Percentiles rank a stretch among this genome's conserved stretches.
Conservation (phyloP, 1,140 invertebrate genomes). For the Panagrolaimus sp. region DNA sequence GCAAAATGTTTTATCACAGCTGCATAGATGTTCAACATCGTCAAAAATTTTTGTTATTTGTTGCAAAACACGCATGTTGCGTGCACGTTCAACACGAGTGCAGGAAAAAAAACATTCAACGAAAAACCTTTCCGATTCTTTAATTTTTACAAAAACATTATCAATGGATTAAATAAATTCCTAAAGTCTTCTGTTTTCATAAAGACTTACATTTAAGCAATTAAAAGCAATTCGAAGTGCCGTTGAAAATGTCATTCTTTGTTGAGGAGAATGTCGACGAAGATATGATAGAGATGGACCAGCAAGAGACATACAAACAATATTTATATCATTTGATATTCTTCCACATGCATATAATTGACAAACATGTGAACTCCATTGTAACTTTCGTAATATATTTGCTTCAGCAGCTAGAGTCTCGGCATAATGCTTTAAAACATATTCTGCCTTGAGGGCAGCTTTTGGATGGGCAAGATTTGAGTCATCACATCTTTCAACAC, state of each 20-base stretch:
- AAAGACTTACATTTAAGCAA: constrained; percentile 30
- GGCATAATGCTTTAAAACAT: constrained; percentile 18
- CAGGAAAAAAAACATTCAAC: too few species aligned
- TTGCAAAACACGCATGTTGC: too few species aligned
- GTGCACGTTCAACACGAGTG: too few species aligned
- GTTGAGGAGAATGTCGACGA: constrained; percentile 26
- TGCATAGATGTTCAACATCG: too few species aligned
- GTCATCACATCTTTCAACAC: constrained; percentile 1
- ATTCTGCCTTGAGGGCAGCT: background rate
- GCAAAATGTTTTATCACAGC: too few species aligned
- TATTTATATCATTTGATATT: constrained; percentile 21
- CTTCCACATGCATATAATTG: constrained; percentile 25
- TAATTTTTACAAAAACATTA: too few species aligned
- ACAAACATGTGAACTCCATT: constrained; percentile 25
- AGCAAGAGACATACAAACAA: constrained; percentile 30
- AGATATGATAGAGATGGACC: constrained; percentile 33
- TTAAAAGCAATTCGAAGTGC: constrained; percentile 24
- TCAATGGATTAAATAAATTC: too few species aligned
- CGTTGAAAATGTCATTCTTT: constrained; percentile 33
- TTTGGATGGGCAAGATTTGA: background rate
- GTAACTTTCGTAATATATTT: background rate
- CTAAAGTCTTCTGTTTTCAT: too few species aligned
- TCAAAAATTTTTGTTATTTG: too few species aligned
- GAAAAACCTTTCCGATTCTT: too few species aligned
- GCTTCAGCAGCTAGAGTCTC: constrained; percentile 15